These are phyloP conservation scores for Vesta saturnalis DNA, from an alignment of 2,888 invertebrate species.

Conservation along the genomic window DNA sequence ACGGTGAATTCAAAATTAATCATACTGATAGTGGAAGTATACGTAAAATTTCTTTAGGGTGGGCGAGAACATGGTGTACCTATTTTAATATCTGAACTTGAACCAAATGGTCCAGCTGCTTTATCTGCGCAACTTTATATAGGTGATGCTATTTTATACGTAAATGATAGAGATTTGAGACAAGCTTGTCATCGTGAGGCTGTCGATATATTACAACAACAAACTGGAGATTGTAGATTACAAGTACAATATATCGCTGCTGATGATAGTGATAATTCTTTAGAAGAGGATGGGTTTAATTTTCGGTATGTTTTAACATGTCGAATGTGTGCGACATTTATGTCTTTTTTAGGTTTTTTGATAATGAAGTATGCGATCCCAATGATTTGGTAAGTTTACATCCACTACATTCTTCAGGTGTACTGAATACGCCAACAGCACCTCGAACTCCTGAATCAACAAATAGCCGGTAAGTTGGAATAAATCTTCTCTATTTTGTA, in stretches of 20 bases:
- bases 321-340: background rate
- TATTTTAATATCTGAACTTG: conserved; percentile 84
- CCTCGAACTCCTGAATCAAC: conserved; percentile 70
- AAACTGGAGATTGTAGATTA: conserved; percentile 79
- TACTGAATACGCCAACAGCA: conserved; percentile 70
- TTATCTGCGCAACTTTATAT: conserved; percentile 78
- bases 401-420: conserved; percentile 62
- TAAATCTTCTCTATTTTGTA: conserved; percentile 6
- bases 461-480: conserved; percentile 60
- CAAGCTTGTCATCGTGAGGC: conserved; percentile 85
- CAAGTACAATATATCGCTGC: conserved; percentile 81
- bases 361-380: conserved; percentile 60
- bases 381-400: conserved; percentile 55
- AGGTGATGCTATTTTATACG: conserved; percentile 85
- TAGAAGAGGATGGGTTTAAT: conserved; percentile 68
- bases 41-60: conserved; percentile 66
- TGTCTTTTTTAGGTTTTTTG: conserved; percentile 61
- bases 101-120: conserved; percentile 81
- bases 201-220: conserved; percentile 80
- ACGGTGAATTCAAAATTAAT: conserved; percentile 70
- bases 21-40: background rate
- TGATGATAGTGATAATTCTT: conserved; percentile 74
- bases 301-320: conserved; percentile 57
- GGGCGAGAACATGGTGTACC: conserved; percentile 89
- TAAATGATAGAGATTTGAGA: conserved; percentile 80